Evolutionary conservation across 2,888 invertebrate genomes (phyloP).

Genomic region (Epirrhoe alternata): DNA sequence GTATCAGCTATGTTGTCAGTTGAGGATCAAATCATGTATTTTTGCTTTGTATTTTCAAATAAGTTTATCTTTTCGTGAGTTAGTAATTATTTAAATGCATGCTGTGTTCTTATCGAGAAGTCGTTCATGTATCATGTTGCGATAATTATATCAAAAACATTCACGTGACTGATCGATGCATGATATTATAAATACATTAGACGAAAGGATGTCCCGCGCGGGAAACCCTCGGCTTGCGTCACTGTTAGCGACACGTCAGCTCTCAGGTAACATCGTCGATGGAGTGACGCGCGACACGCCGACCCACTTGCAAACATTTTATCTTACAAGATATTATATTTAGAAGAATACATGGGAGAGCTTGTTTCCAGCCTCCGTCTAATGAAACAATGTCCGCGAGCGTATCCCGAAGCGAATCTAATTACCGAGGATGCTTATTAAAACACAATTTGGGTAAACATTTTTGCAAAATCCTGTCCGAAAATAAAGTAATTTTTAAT

Average conservation of each 20-base stretch:
- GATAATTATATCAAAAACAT: no score
- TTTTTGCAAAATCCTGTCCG: constrained; percentile 36
- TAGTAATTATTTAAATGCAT: no score
- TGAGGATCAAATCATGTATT: no score
- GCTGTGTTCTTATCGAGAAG: no score
- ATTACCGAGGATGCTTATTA: constrained; percentile 43
- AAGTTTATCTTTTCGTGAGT: no score
- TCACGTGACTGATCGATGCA: no score
- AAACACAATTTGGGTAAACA: constrained; percentile 43
- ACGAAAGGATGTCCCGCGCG: background rate
- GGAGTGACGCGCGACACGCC: background rate
- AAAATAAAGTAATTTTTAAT: constrained; percentile 42
- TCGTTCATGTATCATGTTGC: no score
- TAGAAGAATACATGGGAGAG: constrained; percentile 16
- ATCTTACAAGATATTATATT: background rate
- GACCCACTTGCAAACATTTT: background rate
- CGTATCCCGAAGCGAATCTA: constrained; percentile 36
- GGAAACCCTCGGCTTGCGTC: background rate
- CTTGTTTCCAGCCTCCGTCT: constrained; percentile 13
- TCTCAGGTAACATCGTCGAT: background rate
- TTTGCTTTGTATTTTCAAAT: no score
- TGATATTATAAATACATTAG: background rate
- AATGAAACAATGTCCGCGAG: constrained; percentile 38
- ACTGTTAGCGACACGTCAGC: background rate
- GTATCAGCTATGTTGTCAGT: background rate